Conservation (phyloP, 2,888 invertebrate genomes). For the Lasius platythorax region DNA sequence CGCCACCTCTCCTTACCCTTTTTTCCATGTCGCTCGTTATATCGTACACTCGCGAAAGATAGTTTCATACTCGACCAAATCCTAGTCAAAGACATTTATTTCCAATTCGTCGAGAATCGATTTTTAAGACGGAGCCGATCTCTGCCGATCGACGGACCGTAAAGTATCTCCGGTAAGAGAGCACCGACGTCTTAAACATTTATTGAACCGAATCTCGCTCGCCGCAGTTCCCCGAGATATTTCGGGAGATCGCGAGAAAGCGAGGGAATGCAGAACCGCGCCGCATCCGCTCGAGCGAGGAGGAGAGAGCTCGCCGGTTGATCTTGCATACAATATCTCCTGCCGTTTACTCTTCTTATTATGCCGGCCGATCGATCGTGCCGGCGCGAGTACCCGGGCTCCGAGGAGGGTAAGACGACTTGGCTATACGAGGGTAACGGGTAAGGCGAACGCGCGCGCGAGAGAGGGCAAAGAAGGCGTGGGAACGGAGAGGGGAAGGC, state of each 20-base stretch:
- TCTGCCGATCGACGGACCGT: not conserved
- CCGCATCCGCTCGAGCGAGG: constrained; percentile 65
- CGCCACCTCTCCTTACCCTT: not conserved
- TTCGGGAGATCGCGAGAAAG: constrained; percentile 44
- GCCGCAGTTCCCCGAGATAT: constrained; percentile 32
- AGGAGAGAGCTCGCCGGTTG: constrained; percentile 61
- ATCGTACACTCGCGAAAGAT: not conserved
- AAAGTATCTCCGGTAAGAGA: not conserved
- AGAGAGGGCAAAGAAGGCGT: constrained; percentile 63
- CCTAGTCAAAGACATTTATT: not conserved
- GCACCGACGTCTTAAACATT: not conserved
- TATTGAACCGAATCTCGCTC: constrained; percentile 1
- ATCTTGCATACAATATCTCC: constrained; percentile 77
- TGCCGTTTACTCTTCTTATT: constrained; percentile 79
- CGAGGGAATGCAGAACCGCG: constrained; percentile 20
- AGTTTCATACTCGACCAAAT: not conserved
- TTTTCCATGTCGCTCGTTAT: not conserved
- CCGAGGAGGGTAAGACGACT: constrained; percentile 66
- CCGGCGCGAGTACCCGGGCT: constrained; percentile 69
- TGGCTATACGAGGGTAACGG: constrained; percentile 61
- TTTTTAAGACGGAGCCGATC: constrained; percentile 1
- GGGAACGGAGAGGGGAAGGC: constrained; percentile 60
- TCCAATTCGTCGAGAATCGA: not conserved
- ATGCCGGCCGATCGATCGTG: constrained; percentile 76
- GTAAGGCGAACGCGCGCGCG: constrained; percentile 58